Evolutionary conservation across 2,113 vertebrate species (phyloP), one percentile per base, ranked within the genome.

Genomic region (Archocentrus centrarchus): DNA sequence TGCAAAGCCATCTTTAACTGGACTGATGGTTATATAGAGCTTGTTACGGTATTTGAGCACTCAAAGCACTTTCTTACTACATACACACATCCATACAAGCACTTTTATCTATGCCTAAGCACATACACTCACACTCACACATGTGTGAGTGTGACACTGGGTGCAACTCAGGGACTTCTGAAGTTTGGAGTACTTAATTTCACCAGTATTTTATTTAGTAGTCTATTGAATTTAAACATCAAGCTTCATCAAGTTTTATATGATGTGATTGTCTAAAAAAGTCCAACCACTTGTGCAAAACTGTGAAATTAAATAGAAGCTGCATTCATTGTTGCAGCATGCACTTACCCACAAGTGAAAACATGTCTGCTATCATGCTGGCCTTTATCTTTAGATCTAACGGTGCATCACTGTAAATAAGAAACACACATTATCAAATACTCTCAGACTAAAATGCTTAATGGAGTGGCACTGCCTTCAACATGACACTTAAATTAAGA

Each of bases 311-410:
- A 70, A 75, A 64, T 47, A 37, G 64, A 68, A 66, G 27, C 68
- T 82, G 61, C 18, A 83, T 83, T 78, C 55, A 77, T 73, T 84
- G 47, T 78, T 87, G 80, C 32, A 60, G 20, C 79, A 75, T 61
- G 70, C 27, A 97, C 98, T 98, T 87, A 99, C 98, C 98, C 94
- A 99, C 97, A 92, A 99, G 96, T 61, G 97, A 99, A 93, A 99
- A 97, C 98, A 99, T 99, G 94, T 99, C 98, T 83, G 98, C 97
- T 80, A 99, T 97, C 98, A 99, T 97, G 94, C 98, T 99, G 93
- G 98, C 98, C 96, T 99, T 99, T 95, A 99, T 97, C 96, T 99
- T 99, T 94, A 99, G 93, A 93, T 99, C 98, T 96, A 99, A 95
- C 83, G 98, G 98, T 60, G 98, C 96, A 95, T 99, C 98, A 86